Evolutionary conservation across 1,140 invertebrate genomes (phyloP), one percentile per base, ranked within the genome.

Genomic region (Meloidogyne exigua): DNA sequence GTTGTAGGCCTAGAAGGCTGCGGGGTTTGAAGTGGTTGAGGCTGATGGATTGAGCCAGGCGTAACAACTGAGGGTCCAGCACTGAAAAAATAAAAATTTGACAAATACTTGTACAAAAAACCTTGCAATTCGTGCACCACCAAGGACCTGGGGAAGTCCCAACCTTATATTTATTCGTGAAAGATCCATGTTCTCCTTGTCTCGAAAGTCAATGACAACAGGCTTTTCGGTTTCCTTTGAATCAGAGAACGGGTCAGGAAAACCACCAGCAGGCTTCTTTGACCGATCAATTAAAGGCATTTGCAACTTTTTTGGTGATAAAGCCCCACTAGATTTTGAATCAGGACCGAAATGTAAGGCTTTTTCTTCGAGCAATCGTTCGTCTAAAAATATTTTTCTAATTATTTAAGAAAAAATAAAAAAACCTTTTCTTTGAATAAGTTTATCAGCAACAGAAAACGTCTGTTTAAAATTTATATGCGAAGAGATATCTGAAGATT

Each of bases 1-100:
- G 63, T 73, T 23, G 71, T 23, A 15, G 73, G 73, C 11, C 73
- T 75, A 9, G 42, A n/a, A 26, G 72, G 72, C n/a, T 74, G 64
- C 23, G 5, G 18, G 18, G 63, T 3, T 23, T 2, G 39, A 69
- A 11, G 18, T 39, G 36, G 36, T 39, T 39, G 36, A n/a, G 44
- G 44, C 2, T n/a, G 49, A n/a, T 12, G 18, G 49, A n/a, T 12
- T 7, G 9, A 2, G n/a, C 13, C 44, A 18, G 44, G 5, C 0
- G 49, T n/a, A n/a, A n/a, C 49, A 0, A 57, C 49, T n/a, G 49
- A 57, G 7, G 49, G n/a, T 57, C 49, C 49, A 57, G 49, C 49
- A 57, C 49, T 57, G 49, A 57, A 57, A 57, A 57, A n/a, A 36
- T 4, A 71, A 49, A 72, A 72, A 72, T 15, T 12, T 72, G 12